Conservation (phyloP, 2,888 invertebrate species). For the Agonum fuliginosum region DNA sequence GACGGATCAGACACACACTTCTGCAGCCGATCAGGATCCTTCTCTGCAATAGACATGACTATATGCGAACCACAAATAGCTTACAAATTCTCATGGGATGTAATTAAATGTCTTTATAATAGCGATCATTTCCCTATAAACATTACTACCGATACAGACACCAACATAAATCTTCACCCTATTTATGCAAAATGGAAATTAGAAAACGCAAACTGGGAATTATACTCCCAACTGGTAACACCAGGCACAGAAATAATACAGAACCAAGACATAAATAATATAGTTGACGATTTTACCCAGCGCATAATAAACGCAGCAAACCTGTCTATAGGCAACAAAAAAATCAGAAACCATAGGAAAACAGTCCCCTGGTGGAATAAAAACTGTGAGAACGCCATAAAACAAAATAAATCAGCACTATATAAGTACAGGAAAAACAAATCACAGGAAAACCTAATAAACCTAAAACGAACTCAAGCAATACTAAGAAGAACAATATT, state of each 20-base stretch:
- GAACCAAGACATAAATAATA: not conserved
- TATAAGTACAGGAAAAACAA: not conserved
- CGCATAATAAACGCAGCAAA: no score
- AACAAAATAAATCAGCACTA: not conserved
- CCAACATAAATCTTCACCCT: not conserved
- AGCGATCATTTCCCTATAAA: not conserved
- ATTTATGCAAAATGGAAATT: not conserved
- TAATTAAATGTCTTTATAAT: not conserved
- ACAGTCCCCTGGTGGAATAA: not conserved
- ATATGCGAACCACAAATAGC: slow-evolving; percentile 2
- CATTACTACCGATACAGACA: not conserved
- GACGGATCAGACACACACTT: not conserved
- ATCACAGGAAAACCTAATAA: not conserved
- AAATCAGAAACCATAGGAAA: not conserved
- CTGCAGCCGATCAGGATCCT: not conserved
- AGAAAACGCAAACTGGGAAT: slow-evolving; percentile 1
- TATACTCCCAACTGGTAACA: no score
- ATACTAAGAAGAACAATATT: not conserved
- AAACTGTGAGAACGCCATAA: not conserved
- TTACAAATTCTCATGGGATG: not conserved
- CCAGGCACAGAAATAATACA: not conserved
- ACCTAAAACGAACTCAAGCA: not conserved
- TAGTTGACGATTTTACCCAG: no score
- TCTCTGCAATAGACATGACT: not conserved
- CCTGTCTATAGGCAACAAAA: not conserved